Conservation (phyloP, 2,113 vertebrate species). For the Phylloscopus trochiloides region DNA sequence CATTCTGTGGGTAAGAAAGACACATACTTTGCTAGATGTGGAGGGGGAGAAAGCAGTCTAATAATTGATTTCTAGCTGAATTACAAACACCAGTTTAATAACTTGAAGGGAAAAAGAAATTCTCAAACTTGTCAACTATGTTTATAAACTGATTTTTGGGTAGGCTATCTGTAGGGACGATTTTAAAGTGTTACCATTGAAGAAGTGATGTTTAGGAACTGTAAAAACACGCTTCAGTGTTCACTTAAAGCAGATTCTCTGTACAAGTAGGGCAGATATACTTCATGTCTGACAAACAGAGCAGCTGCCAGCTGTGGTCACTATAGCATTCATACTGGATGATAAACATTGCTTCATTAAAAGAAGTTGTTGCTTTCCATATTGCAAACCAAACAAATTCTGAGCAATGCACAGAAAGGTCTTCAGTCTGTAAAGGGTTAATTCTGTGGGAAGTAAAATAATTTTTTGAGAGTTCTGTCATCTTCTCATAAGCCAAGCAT, state of each 20-base stretch:
- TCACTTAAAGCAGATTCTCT: background rate
- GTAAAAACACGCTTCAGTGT: background rate
- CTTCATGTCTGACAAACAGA: background rate
- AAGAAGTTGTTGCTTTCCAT: background rate
- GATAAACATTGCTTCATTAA: background rate
- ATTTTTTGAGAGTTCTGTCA: background rate
- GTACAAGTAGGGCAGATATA: background rate
- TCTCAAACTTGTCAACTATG: background rate
- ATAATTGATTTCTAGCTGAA: background rate
- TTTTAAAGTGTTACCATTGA: background rate
- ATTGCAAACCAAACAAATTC: background rate
- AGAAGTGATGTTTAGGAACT: background rate
- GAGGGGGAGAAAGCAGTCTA: background rate
- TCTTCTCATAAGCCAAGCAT: background rate
- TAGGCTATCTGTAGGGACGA: background rate
- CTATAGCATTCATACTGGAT: background rate
- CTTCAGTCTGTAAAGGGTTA: background rate
- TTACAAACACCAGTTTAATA: background rate
- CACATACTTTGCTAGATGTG: background rate
- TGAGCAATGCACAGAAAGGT: background rate
- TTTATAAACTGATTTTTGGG: background rate
- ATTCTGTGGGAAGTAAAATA: background rate
- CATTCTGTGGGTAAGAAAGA: background rate
- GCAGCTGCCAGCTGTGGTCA: slow-evolving; percentile 46
- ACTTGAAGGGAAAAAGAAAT: background rate